Evolutionary conservation across 2,888 invertebrate genomes (phyloP), one percentile per base, ranked within the genome.

Genomic region (Scrobipalpa atriplicella): DNA sequence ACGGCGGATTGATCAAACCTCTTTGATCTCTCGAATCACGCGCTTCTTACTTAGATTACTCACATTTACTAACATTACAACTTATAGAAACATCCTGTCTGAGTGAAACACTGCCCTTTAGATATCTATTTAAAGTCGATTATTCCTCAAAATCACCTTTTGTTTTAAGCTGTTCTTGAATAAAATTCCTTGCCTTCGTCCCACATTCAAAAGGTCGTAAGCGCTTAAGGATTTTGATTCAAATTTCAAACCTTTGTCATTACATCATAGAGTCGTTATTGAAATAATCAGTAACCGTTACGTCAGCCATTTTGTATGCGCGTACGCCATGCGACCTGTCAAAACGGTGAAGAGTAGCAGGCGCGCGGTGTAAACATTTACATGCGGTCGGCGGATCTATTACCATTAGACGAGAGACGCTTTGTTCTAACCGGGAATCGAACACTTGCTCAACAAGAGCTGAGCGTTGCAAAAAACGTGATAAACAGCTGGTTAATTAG

Each of bases 21-120:
- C 90, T 90, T 91, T 91, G 90, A 91, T 90, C 87, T 90, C 79
- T 75, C 73, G 78, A 81, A 89, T 89, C 87, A 84, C 86, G 86
- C 89, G 89, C 87, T 90, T 84, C 87, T 87, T 86, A 89, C 88
- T 89, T 85, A 87, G 87, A 89, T 87, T 87, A 87, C 86, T 81
- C 78, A 76, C 78, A 78, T 82, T 83, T 80, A 79, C 80, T 78
- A 75, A 72, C 76, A 75, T 78, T 80, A 76, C 78, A 80, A 76
- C 78, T 74, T 79, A 79, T 75, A 70, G 67, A 68, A 41, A 65
- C 58, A 56, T 11, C 19, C 47, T 41, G 10, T 13, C 16, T 21
- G 72, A 72, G 69, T 62, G 36, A 29, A 41, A 71, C 71, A 60
- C 66, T 62, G 52, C 43, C 9, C 29, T 29, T 9, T 47, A 5